Base-by-base conservation (phyloP, 1,140 invertebrate genomes). In the Bombus fervidus region DNA sequence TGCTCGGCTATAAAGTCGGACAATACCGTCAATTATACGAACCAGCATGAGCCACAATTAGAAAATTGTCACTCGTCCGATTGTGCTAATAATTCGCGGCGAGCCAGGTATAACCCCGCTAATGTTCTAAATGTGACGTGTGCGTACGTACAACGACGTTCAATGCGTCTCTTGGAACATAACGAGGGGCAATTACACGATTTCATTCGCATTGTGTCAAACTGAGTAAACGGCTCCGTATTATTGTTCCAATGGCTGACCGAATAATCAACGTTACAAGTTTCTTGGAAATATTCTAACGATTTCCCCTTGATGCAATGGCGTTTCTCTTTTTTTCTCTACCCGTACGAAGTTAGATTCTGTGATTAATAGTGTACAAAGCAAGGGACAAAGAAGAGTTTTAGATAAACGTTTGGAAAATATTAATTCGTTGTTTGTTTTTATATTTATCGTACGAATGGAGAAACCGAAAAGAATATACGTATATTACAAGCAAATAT, bases 11-110 rank as follows among this genome's bases (percentile, higher is more conserved):
- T 47, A 34, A 74, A 82, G 53, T 74, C 39, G 73, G 64, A 57
- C 43, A 68, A 57, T 77, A 43, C 43, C 15, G 74, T 47, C 84
- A 83, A 85, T 85, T 83, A 84, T 53, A 39, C 39, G 47, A 57
- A 81, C 37, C 84, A 37, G 31, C 59, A 88, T 73, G 47, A 39
- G 89, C 37, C 59, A 53, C 18, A 89, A 87, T 91, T 86, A 86
- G 77, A 88, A 81, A 84, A 90, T 90, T 91, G 79, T 87, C 83
- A 83, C 53, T 89, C 66, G 53, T 89, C 68, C 69, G 43, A 41
- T 75, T 47, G 59, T 43, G 68, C 53, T 86, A 74, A 88, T 77
- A 75, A 85, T 87, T 85, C 41, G 34, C 8, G 25, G 37, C 34
- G 39, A 43, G 3, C 22, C 71, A 75, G 59, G 72, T 83, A 62